Conservation (phyloP, 2,888 invertebrate species). For the Brachylomia viminalis region DNA sequence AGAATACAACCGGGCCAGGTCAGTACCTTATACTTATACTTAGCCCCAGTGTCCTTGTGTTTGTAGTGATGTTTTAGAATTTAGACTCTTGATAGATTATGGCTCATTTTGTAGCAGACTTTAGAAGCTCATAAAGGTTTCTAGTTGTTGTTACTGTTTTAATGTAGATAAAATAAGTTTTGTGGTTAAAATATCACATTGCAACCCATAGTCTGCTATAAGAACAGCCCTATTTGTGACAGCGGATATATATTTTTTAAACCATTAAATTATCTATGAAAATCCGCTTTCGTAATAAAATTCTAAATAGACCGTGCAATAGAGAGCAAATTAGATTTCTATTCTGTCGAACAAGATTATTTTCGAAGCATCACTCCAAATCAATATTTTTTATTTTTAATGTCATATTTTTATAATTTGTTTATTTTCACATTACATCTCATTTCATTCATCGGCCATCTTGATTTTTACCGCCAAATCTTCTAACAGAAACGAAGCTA, state of each 20-base stretch:
- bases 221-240: slow-evolving; percentile 70
- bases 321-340: slow-evolving; percentile 75
- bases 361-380: slow-evolving; percentile 86
- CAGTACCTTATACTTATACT: slow-evolving; percentile 74
- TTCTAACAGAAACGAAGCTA: slow-evolving; percentile 62
- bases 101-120: slow-evolving; percentile 34
- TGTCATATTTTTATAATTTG: slow-evolving; percentile 68
- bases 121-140: neutral
- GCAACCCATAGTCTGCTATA: slow-evolving; percentile 34
- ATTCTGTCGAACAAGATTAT: slow-evolving; percentile 70
- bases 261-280: slow-evolving; percentile 20
- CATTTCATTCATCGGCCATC: slow-evolving; percentile 74
- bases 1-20: slow-evolving; percentile 88
- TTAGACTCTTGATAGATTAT: slow-evolving; percentile 75
- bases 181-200: neutral
- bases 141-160: neutral
- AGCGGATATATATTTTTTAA: slow-evolving; percentile 72
- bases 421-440: slow-evolving; percentile 70
- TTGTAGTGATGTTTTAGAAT: slow-evolving; percentile 88
- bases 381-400: slow-evolving; percentile 69
- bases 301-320: slow-evolving; percentile 70
- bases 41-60: slow-evolving; percentile 68
- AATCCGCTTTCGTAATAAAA: slow-evolving; percentile 75
- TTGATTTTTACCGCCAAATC: slow-evolving; percentile 67
- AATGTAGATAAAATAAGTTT: neutral